Conservation (phyloP, 2,888 invertebrate genomes). For the Crepidodera aurea region DNA sequence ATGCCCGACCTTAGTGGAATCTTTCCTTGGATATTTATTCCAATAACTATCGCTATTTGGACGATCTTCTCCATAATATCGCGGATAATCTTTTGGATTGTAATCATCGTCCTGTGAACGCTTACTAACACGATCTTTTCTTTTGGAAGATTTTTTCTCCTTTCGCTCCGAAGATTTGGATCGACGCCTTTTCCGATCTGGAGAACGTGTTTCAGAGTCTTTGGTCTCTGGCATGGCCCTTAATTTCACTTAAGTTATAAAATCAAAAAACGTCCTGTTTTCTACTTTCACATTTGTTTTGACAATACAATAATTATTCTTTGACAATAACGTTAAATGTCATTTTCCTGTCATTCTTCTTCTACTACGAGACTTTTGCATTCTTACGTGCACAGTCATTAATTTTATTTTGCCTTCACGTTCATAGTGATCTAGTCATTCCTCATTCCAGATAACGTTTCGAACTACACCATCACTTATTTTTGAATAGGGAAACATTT, state of each 20-base stretch:
- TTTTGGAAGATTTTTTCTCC: conserved; percentile 24
- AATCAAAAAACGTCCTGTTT: neutral
- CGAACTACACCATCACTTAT: too few species aligned
- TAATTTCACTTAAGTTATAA: neutral
- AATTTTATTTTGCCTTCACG: too few species aligned
- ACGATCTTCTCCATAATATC: conserved; percentile 58
- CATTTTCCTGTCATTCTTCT: too few species aligned
- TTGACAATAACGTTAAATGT: neutral
- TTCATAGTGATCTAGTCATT: too few species aligned
- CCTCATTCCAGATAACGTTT: too few species aligned
- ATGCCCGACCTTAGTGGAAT: conserved; percentile 53
- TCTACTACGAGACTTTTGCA: too few species aligned
- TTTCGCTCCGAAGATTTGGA: conserved; percentile 40
- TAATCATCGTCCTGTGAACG: conserved; percentile 22
- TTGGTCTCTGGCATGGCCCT: conserved; percentile 12
- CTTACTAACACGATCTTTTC: conserved; percentile 19
- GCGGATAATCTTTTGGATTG: conserved; percentile 31
- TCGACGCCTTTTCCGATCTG: conserved; percentile 32
- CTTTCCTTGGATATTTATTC: conserved; percentile 59
- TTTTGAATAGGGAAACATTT: too few species aligned
- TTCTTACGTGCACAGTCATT: too few species aligned
- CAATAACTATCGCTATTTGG: conserved; percentile 57
- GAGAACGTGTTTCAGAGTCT: conserved; percentile 28
- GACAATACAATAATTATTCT: neutral
- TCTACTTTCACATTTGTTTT: neutral